phyloP scores from a whole-genome alignment of 2,797 vertebrate genomes.

The Microcaecilia unicolor region DNA sequence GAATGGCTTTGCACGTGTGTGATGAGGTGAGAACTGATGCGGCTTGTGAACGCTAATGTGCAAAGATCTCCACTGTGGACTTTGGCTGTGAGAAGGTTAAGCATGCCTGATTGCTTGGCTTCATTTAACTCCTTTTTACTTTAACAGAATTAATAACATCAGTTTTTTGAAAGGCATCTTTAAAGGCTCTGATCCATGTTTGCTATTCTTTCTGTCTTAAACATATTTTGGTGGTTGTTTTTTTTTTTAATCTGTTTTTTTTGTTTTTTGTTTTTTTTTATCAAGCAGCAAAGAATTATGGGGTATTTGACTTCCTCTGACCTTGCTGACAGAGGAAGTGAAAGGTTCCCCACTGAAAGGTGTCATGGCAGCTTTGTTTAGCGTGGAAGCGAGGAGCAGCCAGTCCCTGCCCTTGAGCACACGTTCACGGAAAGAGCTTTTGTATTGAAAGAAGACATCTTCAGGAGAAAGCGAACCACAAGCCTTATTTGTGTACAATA shows the following conservation, averaged over 20 bases:
- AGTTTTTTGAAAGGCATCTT: not conserved
- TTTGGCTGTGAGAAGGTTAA: slow-evolving; percentile 6
- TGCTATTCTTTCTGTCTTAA: not conserved
- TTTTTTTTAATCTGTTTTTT: too few relatives aligned
- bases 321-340: slow-evolving; percentile 40
- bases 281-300: slow-evolving; percentile 73
- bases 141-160: slow-evolving; percentile 20
- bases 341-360: slow-evolving; percentile 25
- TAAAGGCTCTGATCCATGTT: too few relatives aligned
- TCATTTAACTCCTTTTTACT: slow-evolving; percentile 12
- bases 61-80: slow-evolving; percentile 5
- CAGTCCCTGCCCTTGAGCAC: too few relatives aligned
- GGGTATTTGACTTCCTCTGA: slow-evolving; percentile 77
- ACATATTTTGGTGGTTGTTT: not conserved
- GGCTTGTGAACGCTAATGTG: slow-evolving; percentile 18
- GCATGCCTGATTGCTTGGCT: slow-evolving; percentile 12
- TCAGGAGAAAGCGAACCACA: slow-evolving; percentile 1
- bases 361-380: slow-evolving; percentile 30
- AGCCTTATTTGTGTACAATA: slow-evolving; percentile 8
- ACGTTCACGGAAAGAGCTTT: slow-evolving; percentile 5
- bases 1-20: slow-evolving; percentile 32
- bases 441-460: slow-evolving; percentile 4
- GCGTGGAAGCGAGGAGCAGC: slow-evolving; percentile 6
- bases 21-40: slow-evolving; percentile 25
- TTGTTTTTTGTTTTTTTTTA: slow-evolving; percentile 46